Conservation (phyloP, 2,113 vertebrate genomes). For the Datnioides undecimradiatus region DNA sequence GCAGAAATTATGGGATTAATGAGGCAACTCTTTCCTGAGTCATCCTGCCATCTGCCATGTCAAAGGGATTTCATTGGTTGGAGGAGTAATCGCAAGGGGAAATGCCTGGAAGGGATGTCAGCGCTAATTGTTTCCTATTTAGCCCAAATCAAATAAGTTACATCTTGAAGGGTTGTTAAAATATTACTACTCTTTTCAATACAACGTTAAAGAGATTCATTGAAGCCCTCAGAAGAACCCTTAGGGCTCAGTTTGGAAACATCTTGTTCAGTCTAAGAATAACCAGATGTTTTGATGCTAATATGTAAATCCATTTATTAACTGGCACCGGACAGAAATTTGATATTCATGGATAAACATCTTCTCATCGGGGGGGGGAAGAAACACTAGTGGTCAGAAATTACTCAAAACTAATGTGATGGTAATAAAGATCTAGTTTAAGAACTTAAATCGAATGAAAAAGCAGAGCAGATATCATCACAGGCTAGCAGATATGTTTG, state of each 20-base stretch:
- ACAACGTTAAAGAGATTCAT: constrained; percentile 56
- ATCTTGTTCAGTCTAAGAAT: constrained; percentile 22
- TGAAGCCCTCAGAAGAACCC: constrained; percentile 40
- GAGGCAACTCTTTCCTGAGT: constrained; percentile 10
- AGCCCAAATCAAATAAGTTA: constrained; percentile 66
- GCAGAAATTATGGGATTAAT: constrained; percentile 28
- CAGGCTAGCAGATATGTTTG: background rate
- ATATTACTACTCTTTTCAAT: constrained; percentile 65
- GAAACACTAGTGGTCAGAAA: constrained; percentile 25
- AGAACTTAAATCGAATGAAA: constrained; percentile 18
- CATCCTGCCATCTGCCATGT: constrained; percentile 38
- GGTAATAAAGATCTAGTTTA: background rate
- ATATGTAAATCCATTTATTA: constrained; percentile 49
- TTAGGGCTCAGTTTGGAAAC: constrained; percentile 4
- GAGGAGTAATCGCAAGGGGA: background rate
- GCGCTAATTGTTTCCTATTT: constrained; percentile 73
- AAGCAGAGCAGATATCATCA: constrained; percentile 22
- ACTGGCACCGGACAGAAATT: background rate
- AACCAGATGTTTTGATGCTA: constrained; percentile 52
- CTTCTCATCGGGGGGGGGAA: too few species aligned
- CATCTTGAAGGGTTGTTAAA: constrained; percentile 39
- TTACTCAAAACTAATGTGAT: background rate
- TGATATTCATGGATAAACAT: constrained; percentile 24
- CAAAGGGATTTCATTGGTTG: constrained; percentile 19
- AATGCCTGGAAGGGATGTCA: constrained; percentile 56